These are phyloP conservation scores for Micrasema minimum DNA, from an alignment of 1,140 invertebrate species.

Conservation along the genomic window DNA sequence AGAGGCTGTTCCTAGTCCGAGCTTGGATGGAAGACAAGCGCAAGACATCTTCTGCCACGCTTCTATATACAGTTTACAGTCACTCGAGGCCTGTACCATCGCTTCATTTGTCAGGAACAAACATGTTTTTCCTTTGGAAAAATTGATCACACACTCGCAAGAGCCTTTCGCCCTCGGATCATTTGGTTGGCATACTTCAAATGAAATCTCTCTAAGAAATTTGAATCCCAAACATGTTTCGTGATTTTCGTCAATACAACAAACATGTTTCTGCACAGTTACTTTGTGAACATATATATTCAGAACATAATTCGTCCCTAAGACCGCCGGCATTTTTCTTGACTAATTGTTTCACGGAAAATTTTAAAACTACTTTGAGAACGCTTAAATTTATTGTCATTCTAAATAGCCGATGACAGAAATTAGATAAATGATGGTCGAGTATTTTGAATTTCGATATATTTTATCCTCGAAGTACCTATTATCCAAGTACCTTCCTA, in stretches of 20 bases:
- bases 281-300: conserved; percentile 25
- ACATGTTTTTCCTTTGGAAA: conserved; percentile 21
- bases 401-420: no score
- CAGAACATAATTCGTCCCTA: conserved; percentile 12
- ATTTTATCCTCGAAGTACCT: no score
- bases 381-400: no score
- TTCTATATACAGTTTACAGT: conserved; percentile 10
- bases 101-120: background rate
- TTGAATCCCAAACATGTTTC: conserved; percentile 25
- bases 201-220: conserved; percentile 9
- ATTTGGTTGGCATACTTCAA: conserved; percentile 13
- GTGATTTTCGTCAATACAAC: conserved; percentile 29
- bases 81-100: background rate
- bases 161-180: background rate
- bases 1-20: background rate
- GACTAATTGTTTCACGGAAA: no score
- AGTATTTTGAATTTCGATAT: no score
- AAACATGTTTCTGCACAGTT: conserved; percentile 20
- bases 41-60: conserved; percentile 28
- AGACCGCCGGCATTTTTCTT: background rate
- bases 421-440: no score
- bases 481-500: no score
- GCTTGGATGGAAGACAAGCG: conserved; percentile 22
- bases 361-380: no score
- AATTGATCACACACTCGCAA: conserved; percentile 16